Percentiles rank a stretch among this genome's conserved stretches.
phyloP scores from a whole-genome alignment of 2,797 vertebrate species.

The Stomatorhinus walkeri region DNA sequence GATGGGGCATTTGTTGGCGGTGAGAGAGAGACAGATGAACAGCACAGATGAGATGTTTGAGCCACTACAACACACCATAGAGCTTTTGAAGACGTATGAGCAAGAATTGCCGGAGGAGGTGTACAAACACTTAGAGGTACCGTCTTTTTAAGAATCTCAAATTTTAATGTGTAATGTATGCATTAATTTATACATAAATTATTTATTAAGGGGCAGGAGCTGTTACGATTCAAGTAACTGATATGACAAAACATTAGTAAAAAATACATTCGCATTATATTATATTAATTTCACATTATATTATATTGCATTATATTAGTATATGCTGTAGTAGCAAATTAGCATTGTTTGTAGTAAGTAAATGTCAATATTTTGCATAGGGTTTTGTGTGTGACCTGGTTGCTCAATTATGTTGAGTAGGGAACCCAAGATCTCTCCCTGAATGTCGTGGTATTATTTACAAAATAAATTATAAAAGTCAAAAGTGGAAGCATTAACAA shows the following conservation, averaged over 20 bases:
- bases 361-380: neutral
- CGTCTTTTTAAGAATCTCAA: neutral
- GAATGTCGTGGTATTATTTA: neutral
- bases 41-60: constrained; percentile 82
- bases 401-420: neutral
- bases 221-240: neutral
- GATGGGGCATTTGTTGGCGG: constrained; percentile 77
- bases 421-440: neutral
- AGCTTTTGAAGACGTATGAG: constrained; percentile 76
- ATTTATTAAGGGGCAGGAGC: neutral
- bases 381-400: neutral
- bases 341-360: neutral
- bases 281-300: neutral
- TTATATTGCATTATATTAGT: neutral
- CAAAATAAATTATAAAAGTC: neutral
- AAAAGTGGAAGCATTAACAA: neutral
- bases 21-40: constrained; percentile 72
- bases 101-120: constrained; percentile 78
- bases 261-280: neutral
- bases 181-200: neutral
- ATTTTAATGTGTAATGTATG: neutral
- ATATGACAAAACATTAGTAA: neutral
- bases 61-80: constrained; percentile 78
- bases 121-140: constrained; percentile 79
- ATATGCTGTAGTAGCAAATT: neutral